Evolutionary conservation across 2,888 invertebrate species (phyloP).

Genomic region (Trissolcus japonicus): DNA sequence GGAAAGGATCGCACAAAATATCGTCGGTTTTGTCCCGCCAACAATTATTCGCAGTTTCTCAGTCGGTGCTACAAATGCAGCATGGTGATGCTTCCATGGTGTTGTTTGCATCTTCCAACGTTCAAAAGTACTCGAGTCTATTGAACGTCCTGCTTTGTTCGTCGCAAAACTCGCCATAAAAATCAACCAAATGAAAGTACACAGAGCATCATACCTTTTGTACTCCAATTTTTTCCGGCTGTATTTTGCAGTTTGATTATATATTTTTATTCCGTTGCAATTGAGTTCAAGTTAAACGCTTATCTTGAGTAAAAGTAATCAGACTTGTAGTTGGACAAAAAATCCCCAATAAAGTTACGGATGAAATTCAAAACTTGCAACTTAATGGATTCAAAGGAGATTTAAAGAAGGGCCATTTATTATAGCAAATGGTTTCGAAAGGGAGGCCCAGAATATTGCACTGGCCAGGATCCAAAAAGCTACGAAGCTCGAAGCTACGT

Average conservation of each 20-base stretch:
- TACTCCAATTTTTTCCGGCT: not conserved
- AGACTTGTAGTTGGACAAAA: no score
- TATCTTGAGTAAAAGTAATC: no score
- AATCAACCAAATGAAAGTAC: slow-evolving; percentile 1
- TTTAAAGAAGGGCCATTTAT: slow-evolving; percentile 21
- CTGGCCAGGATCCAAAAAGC: slow-evolving; percentile 42
- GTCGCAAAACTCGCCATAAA: slow-evolving; percentile 10
- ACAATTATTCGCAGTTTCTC: slow-evolving; percentile 47
- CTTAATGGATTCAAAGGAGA: slow-evolving; percentile 1
- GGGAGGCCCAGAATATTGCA: slow-evolving; percentile 27
- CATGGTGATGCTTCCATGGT: slow-evolving; percentile 18
- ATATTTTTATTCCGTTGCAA: no score
- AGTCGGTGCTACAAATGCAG: slow-evolving; percentile 45
- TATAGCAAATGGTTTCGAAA: slow-evolving; percentile 13
- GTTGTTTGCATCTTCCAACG: slow-evolving; percentile 3
- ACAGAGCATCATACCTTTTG: not conserved
- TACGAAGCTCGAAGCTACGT: slow-evolving; percentile 25
- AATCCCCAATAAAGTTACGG: not conserved
- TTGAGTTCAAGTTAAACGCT: no score
- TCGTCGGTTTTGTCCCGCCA: slow-evolving; percentile 16
- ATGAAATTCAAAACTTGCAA: slow-evolving; percentile 11
- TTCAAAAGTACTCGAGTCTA: slow-evolving; percentile 25
- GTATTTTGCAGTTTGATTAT: not conserved
- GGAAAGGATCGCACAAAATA: slow-evolving; percentile 45
- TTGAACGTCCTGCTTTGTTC: slow-evolving; percentile 19